A percentile compares a stretch with the other conserved stretches of the same genome.
Conservation (phyloP, 2,797 vertebrate species). For the Acipenser oxyrinchus region DNA sequence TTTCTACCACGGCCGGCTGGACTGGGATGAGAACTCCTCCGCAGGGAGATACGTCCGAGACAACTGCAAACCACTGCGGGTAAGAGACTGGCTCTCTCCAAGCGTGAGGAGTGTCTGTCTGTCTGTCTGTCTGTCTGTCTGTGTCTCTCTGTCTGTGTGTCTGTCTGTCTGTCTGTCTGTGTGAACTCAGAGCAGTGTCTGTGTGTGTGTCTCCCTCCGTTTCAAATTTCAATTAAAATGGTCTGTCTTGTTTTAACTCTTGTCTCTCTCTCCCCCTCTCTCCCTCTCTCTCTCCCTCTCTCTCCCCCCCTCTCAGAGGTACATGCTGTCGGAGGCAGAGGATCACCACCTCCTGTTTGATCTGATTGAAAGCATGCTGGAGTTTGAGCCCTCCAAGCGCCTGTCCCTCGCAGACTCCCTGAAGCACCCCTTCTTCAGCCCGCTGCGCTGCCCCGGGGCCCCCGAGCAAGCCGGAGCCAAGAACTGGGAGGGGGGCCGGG, state of each 20-base stretch:
- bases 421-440: conserved; percentile 75
- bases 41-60: conserved; percentile 75
- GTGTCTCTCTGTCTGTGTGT: neutral
- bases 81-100: conserved; percentile 43
- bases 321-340: conserved; percentile 65
- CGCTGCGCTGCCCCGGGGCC: conserved; percentile 35
- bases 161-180: neutral
- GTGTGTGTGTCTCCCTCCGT: neutral
- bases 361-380: conserved; percentile 80
- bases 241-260: neutral
- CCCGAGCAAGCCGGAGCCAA: conserved; percentile 36
- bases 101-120: no score
- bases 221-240: neutral
- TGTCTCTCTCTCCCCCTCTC: no score
- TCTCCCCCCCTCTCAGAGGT: conserved; percentile 52
- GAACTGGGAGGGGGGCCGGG: conserved; percentile 79
- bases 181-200: neutral
- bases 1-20: conserved; percentile 76
- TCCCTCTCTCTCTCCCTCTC: no score
- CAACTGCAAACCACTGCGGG: conserved; percentile 82
- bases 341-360: conserved; percentile 84
- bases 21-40: conserved; percentile 83
- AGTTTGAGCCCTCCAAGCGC: conserved; percentile 82
- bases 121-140: no score
- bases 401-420: conserved; percentile 68